A percentile compares a stretch with the other conserved stretches of the same genome.
phyloP scores from a whole-genome alignment of 2,113 vertebrate species.

The Poecilia latipinna region DNA sequence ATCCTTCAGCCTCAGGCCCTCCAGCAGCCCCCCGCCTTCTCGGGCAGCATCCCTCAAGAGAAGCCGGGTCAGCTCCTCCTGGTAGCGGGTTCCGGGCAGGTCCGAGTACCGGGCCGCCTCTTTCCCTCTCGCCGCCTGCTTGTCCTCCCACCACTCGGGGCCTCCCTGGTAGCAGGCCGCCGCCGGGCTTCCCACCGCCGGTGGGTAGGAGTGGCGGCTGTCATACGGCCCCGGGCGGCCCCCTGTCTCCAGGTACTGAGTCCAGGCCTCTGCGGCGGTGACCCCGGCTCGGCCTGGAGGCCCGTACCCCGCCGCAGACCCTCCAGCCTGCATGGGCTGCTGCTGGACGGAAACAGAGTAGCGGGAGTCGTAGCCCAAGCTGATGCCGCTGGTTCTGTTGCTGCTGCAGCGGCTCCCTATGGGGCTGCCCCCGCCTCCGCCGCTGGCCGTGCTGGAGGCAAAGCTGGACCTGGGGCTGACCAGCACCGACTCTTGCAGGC shows the following conservation, averaged over 20 bases:
- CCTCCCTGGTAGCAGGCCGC: conserved; percentile 68
- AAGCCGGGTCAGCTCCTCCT: conserved; percentile 84
- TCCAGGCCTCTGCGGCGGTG: conserved; percentile 77
- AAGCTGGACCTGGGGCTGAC: conserved; percentile 87
- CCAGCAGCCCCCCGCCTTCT: conserved; percentile 71
- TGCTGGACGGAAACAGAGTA: conserved; percentile 77
- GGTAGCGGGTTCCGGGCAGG: conserved; percentile 80
- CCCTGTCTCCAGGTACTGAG: conserved; percentile 75
- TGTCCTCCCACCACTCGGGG: conserved; percentile 77
- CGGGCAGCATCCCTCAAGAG: conserved; percentile 75
- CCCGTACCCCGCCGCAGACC: conserved; percentile 48
- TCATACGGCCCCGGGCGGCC: conserved; percentile 74
- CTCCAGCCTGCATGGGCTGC: conserved; percentile 62
- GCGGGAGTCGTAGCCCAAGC: conserved; percentile 87
- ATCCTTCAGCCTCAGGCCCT: conserved; percentile 79
- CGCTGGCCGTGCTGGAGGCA: conserved; percentile 87
- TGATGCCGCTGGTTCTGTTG: conserved; percentile 89
- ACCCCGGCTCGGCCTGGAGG: conserved; percentile 47
- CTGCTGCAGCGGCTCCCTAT: conserved; percentile 87
- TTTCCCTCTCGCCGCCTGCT: conserved; percentile 48
- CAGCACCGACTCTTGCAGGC: conserved; percentile 82
- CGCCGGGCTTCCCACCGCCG: conserved; percentile 82
- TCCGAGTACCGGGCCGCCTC: conserved; percentile 77
- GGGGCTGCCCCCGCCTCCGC: conserved; percentile 84
- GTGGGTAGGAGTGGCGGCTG: conserved; percentile 87